Evolutionary conservation across 2,113 vertebrate genomes (phyloP).

Genomic region (Oryzias javanicus): DNA sequence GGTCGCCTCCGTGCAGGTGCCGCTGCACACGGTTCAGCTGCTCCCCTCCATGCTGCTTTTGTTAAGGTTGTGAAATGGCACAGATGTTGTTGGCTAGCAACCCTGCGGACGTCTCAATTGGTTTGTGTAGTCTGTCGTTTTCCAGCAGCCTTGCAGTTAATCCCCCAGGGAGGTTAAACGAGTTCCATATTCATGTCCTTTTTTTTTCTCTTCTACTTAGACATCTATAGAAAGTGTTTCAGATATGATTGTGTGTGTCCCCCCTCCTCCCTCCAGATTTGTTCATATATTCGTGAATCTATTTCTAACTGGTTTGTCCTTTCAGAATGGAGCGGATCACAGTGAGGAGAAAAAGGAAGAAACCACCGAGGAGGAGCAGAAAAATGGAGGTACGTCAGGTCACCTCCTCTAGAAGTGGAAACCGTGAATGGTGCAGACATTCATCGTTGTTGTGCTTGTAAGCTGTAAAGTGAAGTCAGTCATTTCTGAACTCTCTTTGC

Average conservation of each 20-base stretch:
- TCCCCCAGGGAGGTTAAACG: slow-evolving; percentile 45
- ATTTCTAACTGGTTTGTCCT: neutral
- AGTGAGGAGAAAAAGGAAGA: slow-evolving; percentile 72
- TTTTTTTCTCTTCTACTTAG: neutral
- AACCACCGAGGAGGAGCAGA: slow-evolving; percentile 66
- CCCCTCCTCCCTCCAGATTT: neutral
- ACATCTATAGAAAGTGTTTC: slow-evolving; percentile 23
- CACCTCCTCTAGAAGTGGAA: no score
- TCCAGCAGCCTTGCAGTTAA: slow-evolving; percentile 38
- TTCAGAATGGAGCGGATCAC: slow-evolving; percentile 78
- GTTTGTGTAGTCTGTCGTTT: slow-evolving; percentile 24
- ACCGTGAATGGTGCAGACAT: no score
- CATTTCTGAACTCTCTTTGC: slow-evolving; percentile 35
- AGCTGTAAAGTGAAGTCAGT: slow-evolving; percentile 8
- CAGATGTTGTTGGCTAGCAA: slow-evolving; percentile 70
- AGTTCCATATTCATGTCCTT: slow-evolving; percentile 14
- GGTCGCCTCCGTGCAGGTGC: slow-evolving; percentile 75
- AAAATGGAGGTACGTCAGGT: slow-evolving; percentile 63
- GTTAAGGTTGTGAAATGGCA: slow-evolving; percentile 76
- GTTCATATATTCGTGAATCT: neutral
- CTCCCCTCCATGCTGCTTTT: slow-evolving; percentile 60
- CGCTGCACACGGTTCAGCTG: slow-evolving; percentile 58
- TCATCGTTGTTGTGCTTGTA: neutral
- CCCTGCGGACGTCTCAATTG: slow-evolving; percentile 29
- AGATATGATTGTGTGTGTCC: slow-evolving; percentile 1